Percentiles rank a stretch among this genome's conserved stretches.
These are phyloP conservation scores for Scaeva pyrastri DNA, from an alignment of 2,888 invertebrate genomes.

Conservation along the genomic window DNA sequence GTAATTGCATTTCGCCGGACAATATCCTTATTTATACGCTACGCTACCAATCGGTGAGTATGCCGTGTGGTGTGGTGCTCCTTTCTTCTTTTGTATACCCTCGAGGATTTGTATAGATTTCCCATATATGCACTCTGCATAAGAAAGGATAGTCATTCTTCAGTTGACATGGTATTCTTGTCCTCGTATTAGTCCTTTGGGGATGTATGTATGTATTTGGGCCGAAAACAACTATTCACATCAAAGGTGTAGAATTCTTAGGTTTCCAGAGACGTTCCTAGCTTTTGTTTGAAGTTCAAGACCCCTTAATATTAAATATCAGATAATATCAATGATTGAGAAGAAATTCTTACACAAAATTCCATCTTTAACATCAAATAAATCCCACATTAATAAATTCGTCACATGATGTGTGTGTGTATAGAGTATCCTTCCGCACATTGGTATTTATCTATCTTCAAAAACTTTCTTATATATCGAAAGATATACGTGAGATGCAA, in stretches of 20 bases:
- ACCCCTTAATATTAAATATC: slow-evolving; percentile 25
- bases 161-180: slow-evolving; percentile 41
- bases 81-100: slow-evolving; percentile 16
- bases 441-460: background rate
- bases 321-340: slow-evolving; percentile 11
- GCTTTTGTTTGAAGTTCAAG: background rate
- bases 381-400: background rate
- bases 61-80: no score
- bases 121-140: slow-evolving; percentile 1
- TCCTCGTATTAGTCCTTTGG: slow-evolving; percentile 10
- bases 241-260: slow-evolving; percentile 33
- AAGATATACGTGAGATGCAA: slow-evolving; percentile 59
- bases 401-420: background rate
- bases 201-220: no score
- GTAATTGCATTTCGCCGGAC: slow-evolving; percentile 67
- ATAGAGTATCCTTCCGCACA: background rate
- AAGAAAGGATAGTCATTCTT: slow-evolving; percentile 46
- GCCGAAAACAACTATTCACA: slow-evolving; percentile 1
- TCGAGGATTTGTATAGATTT: slow-evolving; percentile 13
- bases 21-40: slow-evolving; percentile 54
- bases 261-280: background rate
- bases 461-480: background rate
- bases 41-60: slow-evolving; percentile 14
- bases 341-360: background rate
- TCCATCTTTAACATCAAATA: background rate